Base-by-base conservation (phyloP, 2,888 invertebrate species). In the Elmis aenea region DNA sequence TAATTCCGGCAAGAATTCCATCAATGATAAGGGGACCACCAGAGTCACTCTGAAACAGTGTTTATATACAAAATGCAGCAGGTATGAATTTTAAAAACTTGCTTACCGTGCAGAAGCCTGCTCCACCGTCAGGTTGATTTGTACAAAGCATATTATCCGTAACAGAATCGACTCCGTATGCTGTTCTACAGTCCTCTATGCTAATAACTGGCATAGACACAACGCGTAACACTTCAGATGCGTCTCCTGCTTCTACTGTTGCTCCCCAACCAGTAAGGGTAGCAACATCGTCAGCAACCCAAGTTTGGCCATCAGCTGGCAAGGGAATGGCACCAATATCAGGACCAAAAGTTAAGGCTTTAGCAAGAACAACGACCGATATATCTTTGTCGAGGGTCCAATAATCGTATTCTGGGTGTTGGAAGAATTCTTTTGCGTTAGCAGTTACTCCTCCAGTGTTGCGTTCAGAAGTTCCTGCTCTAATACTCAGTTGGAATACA, bases 191-290 rank as follows among this genome's bases (percentile, higher is more conserved):
- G 6, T 13, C 6, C 8, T 9, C 13, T 11, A 27, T 14, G 14
- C 16, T 21, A 4, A 33, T 30, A 13, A 13, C 16, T 5, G 29
- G 25, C 13, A 36, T 18, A 1, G 16, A 2, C 5, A 36, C 30
- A 10, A 25, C 18, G 5, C 5, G 18, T 18, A 36, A 16, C 0
- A 5, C 5, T 1, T 1, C 2, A 13, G 35, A 18, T 9, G 6
- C 5, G 13, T 11, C 5, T 13, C 28, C 35, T 5, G 13, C 25
- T 5, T 5, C 2, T 1, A 16, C 11, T 5, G n/a, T 3, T 4
- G 16, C 13, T 14, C 36, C 36, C 36, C 36, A 36, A 20, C 36
- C 36, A 5, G 24, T 29, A 13, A 36, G 29, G 4, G 8, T 9
- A 10, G 29, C 36, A 3, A 13, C 1, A 1, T 1, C 5, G n/a